Evolutionary conservation across 2,888 invertebrate species (phyloP), one percentile per base, ranked within the genome.

Genomic region (Rhagophthalmus giganteus): DNA sequence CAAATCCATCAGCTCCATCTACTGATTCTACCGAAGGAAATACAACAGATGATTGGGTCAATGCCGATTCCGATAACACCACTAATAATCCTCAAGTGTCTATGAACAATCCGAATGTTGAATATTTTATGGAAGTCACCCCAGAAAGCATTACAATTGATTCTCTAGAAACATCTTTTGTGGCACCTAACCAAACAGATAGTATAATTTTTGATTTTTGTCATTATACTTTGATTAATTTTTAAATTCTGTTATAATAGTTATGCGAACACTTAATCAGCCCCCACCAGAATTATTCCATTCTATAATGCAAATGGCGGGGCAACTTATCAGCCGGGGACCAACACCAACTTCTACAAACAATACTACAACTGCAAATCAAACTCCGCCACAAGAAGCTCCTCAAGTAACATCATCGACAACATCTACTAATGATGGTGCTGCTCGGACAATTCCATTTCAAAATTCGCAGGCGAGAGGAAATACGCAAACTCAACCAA

Each of bases 401-500:
- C 20, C 20, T 20, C 20, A 20, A 20, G 54, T 49, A 34, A 44
- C 37, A 4, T 8, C 13, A 3, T 2, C 37, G 7, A 14, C 34
- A 37, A 25, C 28, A n/a, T 13, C 33, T 40, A 38, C 44, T n/a
- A 54, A 46, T 20, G 45, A 24, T 41, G 41, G 37, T n/a, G 40
- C 68, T 58, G 69, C 50, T 60, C 50, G 55, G 26, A 55, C 59
- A 3, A 57, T 54, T 2, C 48, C 64, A 9, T 70, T 71, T n/a
- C 76, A 76, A 50, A 76, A 75, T 56, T 76, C 76, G 9, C 78
- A 78, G 61, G 77, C 78, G 2, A 78, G 84, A 41, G 82, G 81
- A 7, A 84, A 82, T 59, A 81, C 84, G 2, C 82, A 82, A 32
- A 86, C 87, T 2, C 81, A 85, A 70, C 85, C 86, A 12, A 87